These are phyloP conservation scores for Scaptodrosophila latifasciaeformis DNA, from an alignment of 2,888 invertebrate genomes.

Conservation along the genomic window DNA sequence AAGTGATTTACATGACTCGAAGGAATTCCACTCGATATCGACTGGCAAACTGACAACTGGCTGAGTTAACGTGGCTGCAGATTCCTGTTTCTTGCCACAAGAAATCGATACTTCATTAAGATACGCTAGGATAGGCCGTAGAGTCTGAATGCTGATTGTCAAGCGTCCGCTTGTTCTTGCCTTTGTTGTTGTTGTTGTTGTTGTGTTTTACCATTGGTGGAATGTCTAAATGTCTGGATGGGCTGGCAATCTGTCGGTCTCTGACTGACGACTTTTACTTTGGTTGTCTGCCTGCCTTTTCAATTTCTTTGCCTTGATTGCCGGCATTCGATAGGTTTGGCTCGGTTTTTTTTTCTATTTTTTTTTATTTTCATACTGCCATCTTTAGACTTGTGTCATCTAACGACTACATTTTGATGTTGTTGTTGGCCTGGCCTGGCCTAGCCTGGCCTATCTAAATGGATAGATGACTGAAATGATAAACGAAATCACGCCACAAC, in stretches of 20 bases:
- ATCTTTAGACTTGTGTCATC: too few species aligned
- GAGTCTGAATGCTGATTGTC: constrained; percentile 27
- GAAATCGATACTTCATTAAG: constrained; percentile 69
- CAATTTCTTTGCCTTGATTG: neutral
- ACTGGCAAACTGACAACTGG: too few species aligned
- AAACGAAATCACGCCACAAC: constrained; percentile 43
- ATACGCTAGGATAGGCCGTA: constrained; percentile 24
- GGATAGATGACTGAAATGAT: constrained; percentile 60
- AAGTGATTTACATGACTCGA: constrained; percentile 68
- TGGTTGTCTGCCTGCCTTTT: neutral
- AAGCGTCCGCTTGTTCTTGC: constrained; percentile 3
- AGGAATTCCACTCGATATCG: constrained; percentile 58
- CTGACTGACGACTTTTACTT: neutral
- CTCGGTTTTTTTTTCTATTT: too few species aligned
- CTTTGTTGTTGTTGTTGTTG: constrained; percentile 2
- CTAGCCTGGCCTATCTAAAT: constrained; percentile 48
- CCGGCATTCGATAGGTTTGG: constrained; percentile 6
- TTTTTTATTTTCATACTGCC: neutral
- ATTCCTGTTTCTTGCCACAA: constrained; percentile 33
- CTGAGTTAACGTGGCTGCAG: neutral
- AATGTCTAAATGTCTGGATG: too few species aligned
- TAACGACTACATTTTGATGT: constrained; percentile 41
- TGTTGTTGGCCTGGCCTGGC: constrained; percentile 15
- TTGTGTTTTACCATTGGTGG: too few species aligned
- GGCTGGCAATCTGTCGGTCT: too few species aligned